Conservation (phyloP, 2,113 vertebrate genomes). For the Tupaia chinensis region DNA sequence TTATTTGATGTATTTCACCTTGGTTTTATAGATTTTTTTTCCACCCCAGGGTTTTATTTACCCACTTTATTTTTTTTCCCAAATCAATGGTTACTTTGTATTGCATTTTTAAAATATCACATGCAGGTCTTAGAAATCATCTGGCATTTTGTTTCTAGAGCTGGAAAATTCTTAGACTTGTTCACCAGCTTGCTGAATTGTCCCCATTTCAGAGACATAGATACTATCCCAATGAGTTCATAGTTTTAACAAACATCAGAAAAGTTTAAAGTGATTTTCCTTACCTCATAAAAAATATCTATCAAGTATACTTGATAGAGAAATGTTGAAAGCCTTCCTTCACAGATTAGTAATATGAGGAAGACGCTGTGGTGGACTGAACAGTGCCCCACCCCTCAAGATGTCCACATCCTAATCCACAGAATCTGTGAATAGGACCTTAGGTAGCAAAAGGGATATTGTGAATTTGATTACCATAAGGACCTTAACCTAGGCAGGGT, state of each 20-base stretch:
- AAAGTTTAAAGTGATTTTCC: background rate
- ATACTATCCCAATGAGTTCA: background rate
- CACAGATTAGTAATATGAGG: background rate
- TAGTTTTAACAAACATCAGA: conserved; percentile 33
- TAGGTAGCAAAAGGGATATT: background rate
- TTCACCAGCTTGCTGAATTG: no score
- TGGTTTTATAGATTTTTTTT: conserved; percentile 29
- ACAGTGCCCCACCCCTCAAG: background rate
- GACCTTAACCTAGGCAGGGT: background rate
- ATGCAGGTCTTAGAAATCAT: no score
- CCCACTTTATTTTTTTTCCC: no score
- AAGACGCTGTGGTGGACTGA: background rate
- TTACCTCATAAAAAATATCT: conserved; percentile 15
- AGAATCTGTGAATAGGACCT: background rate
- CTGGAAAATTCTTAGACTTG: no score
- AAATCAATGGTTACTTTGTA: no score
- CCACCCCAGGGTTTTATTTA: no score
- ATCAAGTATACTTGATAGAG: background rate
- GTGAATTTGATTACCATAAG: background rate
- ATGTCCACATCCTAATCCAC: background rate
- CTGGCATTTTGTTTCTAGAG: no score
- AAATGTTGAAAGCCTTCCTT: background rate
- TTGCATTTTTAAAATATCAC: no score
- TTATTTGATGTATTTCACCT: background rate
- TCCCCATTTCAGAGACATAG: no score